A percentile compares a stretch with the other conserved stretches of the same genome.
phyloP scores from a whole-genome alignment of 2,797 vertebrate species.

The Toxotes lorentzi region DNA sequence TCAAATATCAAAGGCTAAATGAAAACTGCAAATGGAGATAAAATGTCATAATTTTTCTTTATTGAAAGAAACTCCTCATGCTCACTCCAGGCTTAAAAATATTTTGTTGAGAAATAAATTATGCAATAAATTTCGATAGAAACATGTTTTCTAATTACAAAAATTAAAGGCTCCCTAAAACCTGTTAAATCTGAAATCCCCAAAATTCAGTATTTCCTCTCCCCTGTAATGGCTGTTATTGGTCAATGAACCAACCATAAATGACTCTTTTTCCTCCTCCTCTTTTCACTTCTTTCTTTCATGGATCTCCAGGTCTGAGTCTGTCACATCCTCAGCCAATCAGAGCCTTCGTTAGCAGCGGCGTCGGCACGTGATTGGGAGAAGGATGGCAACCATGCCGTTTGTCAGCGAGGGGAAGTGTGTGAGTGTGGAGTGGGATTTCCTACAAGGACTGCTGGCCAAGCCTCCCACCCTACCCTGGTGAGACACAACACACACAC shows the following conservation, averaged over 20 bases:
- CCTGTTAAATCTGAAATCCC: neutral
- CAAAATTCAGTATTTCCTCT: neutral
- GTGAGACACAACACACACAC: slow-evolving; percentile 79
- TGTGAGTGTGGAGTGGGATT: slow-evolving; percentile 92
- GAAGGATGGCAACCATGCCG: slow-evolving; percentile 90
- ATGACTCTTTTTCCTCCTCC: slow-evolving; percentile 2
- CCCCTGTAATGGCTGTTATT: slow-evolving; percentile 1
- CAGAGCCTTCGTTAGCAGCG: slow-evolving; percentile 82
- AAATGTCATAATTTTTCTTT: slow-evolving; percentile 9
- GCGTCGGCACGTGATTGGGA: slow-evolving; percentile 74
- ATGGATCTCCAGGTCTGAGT: slow-evolving; percentile 71
- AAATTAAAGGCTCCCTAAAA: slow-evolving; percentile 3
- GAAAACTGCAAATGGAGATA: slow-evolving; percentile 43
- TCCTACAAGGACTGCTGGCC: slow-evolving; percentile 90
- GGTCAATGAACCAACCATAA: neutral
- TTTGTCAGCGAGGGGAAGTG: slow-evolving; percentile 90
- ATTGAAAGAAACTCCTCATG: neutral
- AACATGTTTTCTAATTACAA: neutral
- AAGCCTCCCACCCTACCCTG: slow-evolving; percentile 91
- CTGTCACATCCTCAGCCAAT: slow-evolving; percentile 78
- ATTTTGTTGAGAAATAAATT: slow-evolving; percentile 14
- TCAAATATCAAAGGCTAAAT: slow-evolving; percentile 11
- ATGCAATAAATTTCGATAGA: slow-evolving; percentile 1
- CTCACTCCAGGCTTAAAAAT: neutral
- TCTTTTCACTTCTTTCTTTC: neutral